Evolutionary conservation across 2,113 vertebrate genomes (phyloP).

Genomic region (Anguilla rostrata): DNA sequence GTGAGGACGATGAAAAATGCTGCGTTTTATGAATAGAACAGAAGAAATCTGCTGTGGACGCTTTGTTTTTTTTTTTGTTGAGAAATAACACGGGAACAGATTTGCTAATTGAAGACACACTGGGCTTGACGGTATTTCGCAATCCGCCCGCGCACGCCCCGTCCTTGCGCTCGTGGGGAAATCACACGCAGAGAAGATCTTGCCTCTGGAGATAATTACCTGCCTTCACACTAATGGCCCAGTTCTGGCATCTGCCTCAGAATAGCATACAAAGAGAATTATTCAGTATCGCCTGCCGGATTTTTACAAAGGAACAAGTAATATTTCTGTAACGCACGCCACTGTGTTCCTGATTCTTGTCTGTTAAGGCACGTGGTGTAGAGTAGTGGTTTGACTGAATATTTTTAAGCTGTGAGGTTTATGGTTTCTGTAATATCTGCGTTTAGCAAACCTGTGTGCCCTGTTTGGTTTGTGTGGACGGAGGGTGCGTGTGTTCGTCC

Average conservation of each 20-base stretch:
- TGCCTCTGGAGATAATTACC: slow-evolving; percentile 9
- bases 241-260: not conserved
- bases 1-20: not conserved
- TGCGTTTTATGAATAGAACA: not conserved
- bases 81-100: not conserved
- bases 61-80: not conserved
- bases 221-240: not conserved
- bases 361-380: not conserved
- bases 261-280: not conserved
- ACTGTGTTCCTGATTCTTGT: not conserved
- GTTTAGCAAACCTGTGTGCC: not conserved
- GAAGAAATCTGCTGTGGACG: not conserved
- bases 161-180: not conserved
- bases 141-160: too few relatives aligned
- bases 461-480: not conserved
- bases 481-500: not conserved
- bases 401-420: not conserved
- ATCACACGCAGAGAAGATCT: not conserved
- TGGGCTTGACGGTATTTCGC: not conserved
- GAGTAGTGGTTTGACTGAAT: not conserved
- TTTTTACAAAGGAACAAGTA: not conserved
- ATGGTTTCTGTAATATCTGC: not conserved
- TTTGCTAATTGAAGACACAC: not conserved
- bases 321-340: not conserved
- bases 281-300: not conserved